Percentiles rank a stretch among this genome's conserved stretches.
phyloP scores from a whole-genome alignment of 2,113 vertebrate species.

The Regulus satrapa region DNA sequence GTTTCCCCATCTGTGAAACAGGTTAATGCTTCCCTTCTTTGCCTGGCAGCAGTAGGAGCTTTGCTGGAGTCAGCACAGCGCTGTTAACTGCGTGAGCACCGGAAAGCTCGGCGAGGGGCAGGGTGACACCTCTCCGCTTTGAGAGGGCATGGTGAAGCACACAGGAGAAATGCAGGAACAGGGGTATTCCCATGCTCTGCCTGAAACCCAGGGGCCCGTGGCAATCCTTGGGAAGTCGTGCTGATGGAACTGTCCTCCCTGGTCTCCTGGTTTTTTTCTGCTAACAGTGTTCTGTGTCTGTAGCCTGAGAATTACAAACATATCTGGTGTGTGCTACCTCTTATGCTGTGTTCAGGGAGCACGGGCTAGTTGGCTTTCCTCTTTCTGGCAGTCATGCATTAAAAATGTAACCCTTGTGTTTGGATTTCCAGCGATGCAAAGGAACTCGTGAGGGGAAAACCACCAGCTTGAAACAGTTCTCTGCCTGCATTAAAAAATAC shows the following conservation, averaged over 20 bases:
- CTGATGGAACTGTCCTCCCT: neutral
- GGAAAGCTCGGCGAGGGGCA: neutral
- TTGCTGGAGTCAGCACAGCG: neutral
- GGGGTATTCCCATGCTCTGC: neutral
- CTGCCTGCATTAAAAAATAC: neutral
- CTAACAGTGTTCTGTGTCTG: neutral
- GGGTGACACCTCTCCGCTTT: neutral
- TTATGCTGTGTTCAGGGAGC: neutral
- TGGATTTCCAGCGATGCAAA: constrained; percentile 24
- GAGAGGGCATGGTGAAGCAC: neutral
- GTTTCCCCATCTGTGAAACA: constrained; percentile 47
- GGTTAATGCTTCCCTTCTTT: constrained; percentile 34
- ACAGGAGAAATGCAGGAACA: neutral
- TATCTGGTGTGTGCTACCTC: neutral
- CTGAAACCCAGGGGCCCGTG: neutral
- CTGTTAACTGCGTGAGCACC: neutral
- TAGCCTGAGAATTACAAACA: neutral
- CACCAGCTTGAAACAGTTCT: constrained; percentile 29
- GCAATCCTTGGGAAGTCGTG: neutral
- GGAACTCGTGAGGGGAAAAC: constrained; percentile 10
- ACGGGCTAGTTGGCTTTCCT: neutral
- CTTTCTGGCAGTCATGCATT: constrained; percentile 31
- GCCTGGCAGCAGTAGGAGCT: neutral
- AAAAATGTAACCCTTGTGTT: constrained; percentile 44
- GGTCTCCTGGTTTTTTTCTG: neutral